A percentile compares a stretch with the other conserved stretches of the same genome.
phyloP scores from a whole-genome alignment of 1,140 invertebrate genomes.

The Heterodera schachtii region DNA sequence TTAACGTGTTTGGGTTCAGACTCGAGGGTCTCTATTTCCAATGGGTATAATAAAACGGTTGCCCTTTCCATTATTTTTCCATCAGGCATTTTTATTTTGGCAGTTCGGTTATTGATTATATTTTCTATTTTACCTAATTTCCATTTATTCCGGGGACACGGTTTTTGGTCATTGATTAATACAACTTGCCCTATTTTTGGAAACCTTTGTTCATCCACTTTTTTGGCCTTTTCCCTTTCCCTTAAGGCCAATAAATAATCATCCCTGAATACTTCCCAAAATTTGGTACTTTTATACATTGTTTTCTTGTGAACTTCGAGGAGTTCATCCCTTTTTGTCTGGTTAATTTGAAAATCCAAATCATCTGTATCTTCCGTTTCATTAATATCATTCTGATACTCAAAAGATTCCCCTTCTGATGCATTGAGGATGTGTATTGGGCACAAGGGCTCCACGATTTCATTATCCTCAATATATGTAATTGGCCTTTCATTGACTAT shows the following conservation, averaged over 20 bases:
- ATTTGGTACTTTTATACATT: background rate
- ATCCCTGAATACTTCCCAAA: background rate
- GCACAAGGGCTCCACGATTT: background rate
- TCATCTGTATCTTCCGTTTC: background rate
- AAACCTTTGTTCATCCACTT: too few species aligned
- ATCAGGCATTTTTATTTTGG: background rate
- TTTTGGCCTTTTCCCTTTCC: background rate
- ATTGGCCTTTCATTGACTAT: conserved; percentile 8
- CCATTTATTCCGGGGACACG: background rate
- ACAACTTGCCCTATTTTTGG: background rate
- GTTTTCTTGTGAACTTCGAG: background rate
- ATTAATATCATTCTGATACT: background rate
- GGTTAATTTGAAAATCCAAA: background rate
- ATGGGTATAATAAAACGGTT: background rate
- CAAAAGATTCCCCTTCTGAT: background rate
- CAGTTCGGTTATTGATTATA: background rate
- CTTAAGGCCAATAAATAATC: background rate
- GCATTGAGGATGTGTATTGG: background rate
- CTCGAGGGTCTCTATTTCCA: conserved; percentile 19
- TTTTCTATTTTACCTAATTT: conserved; percentile 4
- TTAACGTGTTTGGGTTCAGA: too few species aligned
- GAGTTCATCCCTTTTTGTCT: background rate
- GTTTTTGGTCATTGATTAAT: background rate
- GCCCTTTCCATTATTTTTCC: background rate
- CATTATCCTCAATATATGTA: background rate